Evolutionary conservation across 2,113 vertebrate species (phyloP), one percentile per base, ranked within the genome.

Genomic region (Jacana jacana): DNA sequence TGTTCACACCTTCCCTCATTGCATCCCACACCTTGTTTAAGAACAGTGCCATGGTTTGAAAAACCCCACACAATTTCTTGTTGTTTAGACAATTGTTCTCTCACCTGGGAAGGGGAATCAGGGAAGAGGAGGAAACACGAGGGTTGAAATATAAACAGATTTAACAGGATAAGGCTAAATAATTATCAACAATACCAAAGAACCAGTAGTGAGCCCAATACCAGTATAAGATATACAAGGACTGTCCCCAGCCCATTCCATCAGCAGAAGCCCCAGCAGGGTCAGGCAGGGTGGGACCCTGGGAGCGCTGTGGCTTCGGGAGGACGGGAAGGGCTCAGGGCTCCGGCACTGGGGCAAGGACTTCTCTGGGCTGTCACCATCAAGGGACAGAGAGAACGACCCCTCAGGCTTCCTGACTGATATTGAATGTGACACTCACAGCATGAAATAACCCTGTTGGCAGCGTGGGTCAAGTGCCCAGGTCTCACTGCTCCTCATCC

Each of bases 1-100:
- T 0, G 0, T 16, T 82, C 65, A 49, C 65, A 28, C 2, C 1
- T 9, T 51, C 17, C 89, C 35, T 52, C n/a, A 31, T 7, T 16
- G 46, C 40, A 66, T 24, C 46, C 46, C 24, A 11, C 37, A 76
- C 22, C 44, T 72, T 49, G 1, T 82, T 66, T 69, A 18, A 55
- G 39, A 64, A 19, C 0, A 4, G 61, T 40, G 22, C 23, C 35
- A 35, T 24, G 22, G 22, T 35, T 35, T 35, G 33, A 58, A 23
- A 35, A 58, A 35, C 22, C 20, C 33, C 14, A 15, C n/a, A 58
- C 20, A 35, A 58, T 58, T 35, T 58, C 9, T 24, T 35, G 57
- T n/a, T 13, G 4, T 35, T 35, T 35, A 35, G 57, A 24, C 57
- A 23, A 58, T 35, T 16, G n/a, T 58, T 24, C 57, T 24, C 22